Evolutionary conservation across 2,113 vertebrate genomes (phyloP), one percentile per base, ranked within the genome.

Genomic region (Etheostoma cragini): DNA sequence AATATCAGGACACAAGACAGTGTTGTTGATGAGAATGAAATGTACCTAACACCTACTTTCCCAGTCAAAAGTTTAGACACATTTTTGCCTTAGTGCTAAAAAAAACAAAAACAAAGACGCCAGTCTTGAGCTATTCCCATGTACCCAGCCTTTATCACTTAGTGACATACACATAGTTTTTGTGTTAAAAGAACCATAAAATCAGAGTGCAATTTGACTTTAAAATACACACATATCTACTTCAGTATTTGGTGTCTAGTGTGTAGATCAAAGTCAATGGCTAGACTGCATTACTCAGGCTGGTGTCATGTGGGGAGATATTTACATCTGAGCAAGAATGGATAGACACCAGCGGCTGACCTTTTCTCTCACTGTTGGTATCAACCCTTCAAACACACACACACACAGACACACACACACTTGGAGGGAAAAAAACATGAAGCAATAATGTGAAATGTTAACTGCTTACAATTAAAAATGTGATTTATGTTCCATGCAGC

Each of bases 401-500:
- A 75, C 62, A 66, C 21, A 53, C 52, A 21, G 33, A 52, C n/a
- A n/a, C n/a, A n/a, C n/a, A n/a, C n/a, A 54, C 63, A 72, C 63
- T 33, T 62, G 24, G 30, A 35, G 24, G 21, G 73, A 17, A 42
- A 66, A 2, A 74, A 80, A 74, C 72, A 79, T 77, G 81, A 89
- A 82, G 73, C 86, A 87, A 90, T 94, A 94, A 94, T 83, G 88
- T 87, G 87, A 94, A 94, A 94, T 93, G 92, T 95, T 94, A 95
- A 94, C 92, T 91, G 88, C 88, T 84, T 72, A 91, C 92, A 95
- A 94, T 94, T 95, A 94, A 94, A 94, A 95, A 92, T 94, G 89
- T 94, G 92, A 95, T 95, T 94, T 93, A 95, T 93, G 91, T 92
- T 89, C 92, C 85, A 57, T 87, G 87, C 85, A 84, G 89, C 88